phyloP scores from a whole-genome alignment of 2,888 invertebrate genomes.

The Eubasilissa splendida region DNA sequence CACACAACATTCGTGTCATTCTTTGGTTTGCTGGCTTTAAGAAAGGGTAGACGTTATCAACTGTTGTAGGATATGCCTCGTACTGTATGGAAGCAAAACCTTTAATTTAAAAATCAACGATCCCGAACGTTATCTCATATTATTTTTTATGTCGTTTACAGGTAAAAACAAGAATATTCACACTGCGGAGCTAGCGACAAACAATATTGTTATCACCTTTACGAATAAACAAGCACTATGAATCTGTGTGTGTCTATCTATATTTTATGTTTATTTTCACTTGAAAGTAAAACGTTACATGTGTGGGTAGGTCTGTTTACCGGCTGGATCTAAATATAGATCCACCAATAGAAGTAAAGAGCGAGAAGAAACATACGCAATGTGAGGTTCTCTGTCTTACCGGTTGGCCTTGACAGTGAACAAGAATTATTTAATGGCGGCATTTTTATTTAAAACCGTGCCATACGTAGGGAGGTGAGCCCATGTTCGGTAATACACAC shows the following conservation, averaged over 20 bases:
- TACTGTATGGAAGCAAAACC: no score
- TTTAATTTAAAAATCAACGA: no score
- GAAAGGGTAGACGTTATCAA: no score
- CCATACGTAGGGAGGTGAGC: constrained; percentile 25
- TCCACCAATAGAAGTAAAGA: constrained; percentile 30
- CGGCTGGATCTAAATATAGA: constrained; percentile 43
- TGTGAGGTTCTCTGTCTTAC: constrained; percentile 64
- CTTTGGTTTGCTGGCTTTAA: no score
- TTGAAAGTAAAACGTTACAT: constrained; percentile 25
- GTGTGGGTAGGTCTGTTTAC: constrained; percentile 34
- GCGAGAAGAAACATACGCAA: constrained; percentile 29
- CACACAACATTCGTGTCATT: no score
- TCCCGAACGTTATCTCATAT: not conserved
- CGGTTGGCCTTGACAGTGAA: constrained; percentile 73
- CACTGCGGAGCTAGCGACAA: not conserved
- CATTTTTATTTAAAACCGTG: constrained; percentile 40
- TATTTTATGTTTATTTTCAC: constrained; percentile 35
- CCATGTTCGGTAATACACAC: not conserved
- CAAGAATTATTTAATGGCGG: constrained; percentile 52
- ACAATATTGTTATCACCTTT: constrained; percentile 7
- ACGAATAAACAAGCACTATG: constrained; percentile 11
- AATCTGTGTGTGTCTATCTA: not conserved
- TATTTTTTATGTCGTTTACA: not conserved
- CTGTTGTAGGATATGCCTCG: no score
- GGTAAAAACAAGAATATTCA: not conserved